A percentile compares a stretch with the other conserved stretches of the same genome.
Evolutionary conservation across 2,113 vertebrate genomes (phyloP).

Genomic region (Campylomormyrus tamandua): DNA sequence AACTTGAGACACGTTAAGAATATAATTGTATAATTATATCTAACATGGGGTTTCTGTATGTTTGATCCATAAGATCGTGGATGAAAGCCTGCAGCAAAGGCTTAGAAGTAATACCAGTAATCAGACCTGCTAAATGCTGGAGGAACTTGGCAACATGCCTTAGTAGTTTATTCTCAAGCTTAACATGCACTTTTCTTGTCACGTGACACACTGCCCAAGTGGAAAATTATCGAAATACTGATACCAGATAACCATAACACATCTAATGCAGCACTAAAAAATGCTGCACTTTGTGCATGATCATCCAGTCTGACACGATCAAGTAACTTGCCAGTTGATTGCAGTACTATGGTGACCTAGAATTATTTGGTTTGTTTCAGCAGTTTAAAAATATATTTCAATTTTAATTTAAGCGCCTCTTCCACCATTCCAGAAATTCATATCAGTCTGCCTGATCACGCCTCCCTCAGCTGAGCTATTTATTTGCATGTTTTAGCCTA

Average conservation of each 20-base stretch:
- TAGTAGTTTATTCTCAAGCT: not conserved
- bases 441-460: not conserved
- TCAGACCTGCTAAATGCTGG: not conserved
- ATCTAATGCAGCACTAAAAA: not conserved
- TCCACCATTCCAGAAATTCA: not conserved
- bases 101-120: not conserved
- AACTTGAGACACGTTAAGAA: not conserved
- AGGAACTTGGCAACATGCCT: not conserved
- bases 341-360: not conserved
- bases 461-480: not conserved
- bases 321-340: not conserved
- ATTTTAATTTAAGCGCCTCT: not conserved
- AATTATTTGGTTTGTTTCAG: not conserved
- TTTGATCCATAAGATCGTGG: not conserved
- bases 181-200: not conserved
- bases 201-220: not conserved
- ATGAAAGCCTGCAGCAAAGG: not conserved
- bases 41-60: not conserved
- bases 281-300: not conserved
- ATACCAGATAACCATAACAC: not conserved
- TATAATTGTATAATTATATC: not conserved
- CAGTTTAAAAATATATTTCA: not conserved
- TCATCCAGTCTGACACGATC: not conserved
- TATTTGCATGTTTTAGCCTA: not conserved
- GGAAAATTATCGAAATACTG: not conserved